These are phyloP conservation scores for Sarcophaga subvicina DNA, from an alignment of 2,888 invertebrate genomes.

Conservation along the genomic window DNA sequence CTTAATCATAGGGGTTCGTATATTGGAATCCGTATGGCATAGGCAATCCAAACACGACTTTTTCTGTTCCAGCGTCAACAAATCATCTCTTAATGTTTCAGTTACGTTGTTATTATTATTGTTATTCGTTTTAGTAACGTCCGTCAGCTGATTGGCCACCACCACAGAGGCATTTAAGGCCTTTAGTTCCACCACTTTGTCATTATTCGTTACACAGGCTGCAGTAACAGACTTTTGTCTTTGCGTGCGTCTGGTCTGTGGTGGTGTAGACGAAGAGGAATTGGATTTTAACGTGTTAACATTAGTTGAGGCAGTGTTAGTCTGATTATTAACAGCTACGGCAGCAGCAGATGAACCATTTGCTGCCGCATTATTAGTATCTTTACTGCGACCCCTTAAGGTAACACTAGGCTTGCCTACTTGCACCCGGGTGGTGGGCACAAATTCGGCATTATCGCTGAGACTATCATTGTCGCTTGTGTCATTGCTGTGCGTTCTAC, in stretches of 20 bases:
- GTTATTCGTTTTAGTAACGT: neutral
- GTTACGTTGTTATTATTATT: neutral
- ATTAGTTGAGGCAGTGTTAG: conserved; percentile 15
- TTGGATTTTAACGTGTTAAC: conserved; percentile 42
- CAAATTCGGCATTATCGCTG: conserved; percentile 81
- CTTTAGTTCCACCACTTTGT: conserved; percentile 63
- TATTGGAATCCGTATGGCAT: conserved; percentile 83
- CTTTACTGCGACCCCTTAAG: conserved; percentile 77
- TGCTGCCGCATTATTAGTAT: conserved; percentile 67
- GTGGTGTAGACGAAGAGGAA: conserved; percentile 50
- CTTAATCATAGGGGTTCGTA: conserved; percentile 83
- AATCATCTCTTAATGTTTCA: conserved; percentile 51
- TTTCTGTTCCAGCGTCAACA: neutral
- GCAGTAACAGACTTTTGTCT: conserved; percentile 21
- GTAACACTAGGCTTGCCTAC: conserved; percentile 81
- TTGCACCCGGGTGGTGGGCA: conserved; percentile 78
- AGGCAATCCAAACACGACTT: conserved; percentile 81
- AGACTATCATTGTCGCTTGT: conserved; percentile 78
- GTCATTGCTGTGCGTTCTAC: conserved; percentile 76
- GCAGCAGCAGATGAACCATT: too few relatives aligned
- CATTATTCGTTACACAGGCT: neutral
- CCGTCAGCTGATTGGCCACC: neutral
- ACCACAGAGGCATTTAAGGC: conserved; percentile 65
- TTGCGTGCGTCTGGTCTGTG: conserved; percentile 47
- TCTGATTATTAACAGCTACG: too few relatives aligned